phyloP scores from a whole-genome alignment of 1,140 invertebrate genomes.

The Popillia japonica region DNA sequence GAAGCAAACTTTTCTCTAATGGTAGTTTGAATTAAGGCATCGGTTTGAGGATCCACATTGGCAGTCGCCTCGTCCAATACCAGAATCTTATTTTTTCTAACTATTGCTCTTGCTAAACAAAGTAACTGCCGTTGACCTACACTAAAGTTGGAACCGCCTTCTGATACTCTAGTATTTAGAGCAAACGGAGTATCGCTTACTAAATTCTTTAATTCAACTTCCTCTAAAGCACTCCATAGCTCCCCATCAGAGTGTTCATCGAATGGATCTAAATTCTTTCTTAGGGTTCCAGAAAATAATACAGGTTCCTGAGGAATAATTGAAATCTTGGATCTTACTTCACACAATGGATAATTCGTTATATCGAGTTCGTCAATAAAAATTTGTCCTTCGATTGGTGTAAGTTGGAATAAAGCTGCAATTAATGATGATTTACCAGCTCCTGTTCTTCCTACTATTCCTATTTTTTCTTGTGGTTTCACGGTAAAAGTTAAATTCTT shows the following conservation, averaged over 20 bases:
- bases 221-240: conserved; percentile 63
- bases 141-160: conserved; percentile 82
- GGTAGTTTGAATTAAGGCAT: conserved; percentile 76
- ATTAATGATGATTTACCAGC: conserved; percentile 82
- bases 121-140: conserved; percentile 85
- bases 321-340: conserved; percentile 70
- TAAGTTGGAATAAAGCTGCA: conserved; percentile 74
- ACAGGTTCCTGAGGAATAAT: conserved; percentile 80
- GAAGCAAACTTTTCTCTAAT: conserved; percentile 76
- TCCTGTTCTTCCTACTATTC: conserved; percentile 77
- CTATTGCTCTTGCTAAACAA: conserved; percentile 79
- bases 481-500: conserved; percentile 67
- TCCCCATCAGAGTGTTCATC: conserved; percentile 67
- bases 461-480: conserved; percentile 70
- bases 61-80: conserved; percentile 78
- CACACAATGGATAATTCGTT: conserved; percentile 62
- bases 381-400: conserved; percentile 73
- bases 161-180: conserved; percentile 64
- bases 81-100: conserved; percentile 79
- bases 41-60: conserved; percentile 77
- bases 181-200: conserved; percentile 58
- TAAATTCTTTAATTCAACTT: conserved; percentile 64
- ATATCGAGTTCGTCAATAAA: conserved; percentile 68
- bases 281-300: conserved; percentile 73
- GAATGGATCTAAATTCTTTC: conserved; percentile 70